These are phyloP conservation scores for Acipenser transmontanus DNA, from an alignment of 2,797 vertebrate species.

Conservation along the genomic window DNA sequence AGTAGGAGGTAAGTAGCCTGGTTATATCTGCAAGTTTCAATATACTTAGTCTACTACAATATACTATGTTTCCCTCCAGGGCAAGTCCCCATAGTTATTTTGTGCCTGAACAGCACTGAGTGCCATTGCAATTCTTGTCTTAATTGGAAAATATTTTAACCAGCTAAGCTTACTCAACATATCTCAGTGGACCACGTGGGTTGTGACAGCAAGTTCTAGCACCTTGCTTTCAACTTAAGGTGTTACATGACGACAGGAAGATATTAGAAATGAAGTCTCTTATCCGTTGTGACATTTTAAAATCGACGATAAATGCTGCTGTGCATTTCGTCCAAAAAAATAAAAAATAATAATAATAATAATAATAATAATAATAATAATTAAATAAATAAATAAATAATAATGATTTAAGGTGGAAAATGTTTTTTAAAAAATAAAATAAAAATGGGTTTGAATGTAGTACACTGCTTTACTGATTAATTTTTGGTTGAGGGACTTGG, in stretches of 20 bases:
- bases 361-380: too few species aligned
- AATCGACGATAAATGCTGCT: constrained; percentile 28
- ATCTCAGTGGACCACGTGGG: constrained; percentile 27
- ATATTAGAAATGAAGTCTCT: background rate
- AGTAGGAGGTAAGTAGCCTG: background rate
- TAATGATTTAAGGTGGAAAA: too few species aligned
- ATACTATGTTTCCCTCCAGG: constrained; percentile 16
- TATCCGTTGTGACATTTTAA: constrained; percentile 11
- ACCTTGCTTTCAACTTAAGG: background rate
- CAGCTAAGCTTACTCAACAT: constrained; percentile 28
- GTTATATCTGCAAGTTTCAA: constrained; percentile 10
- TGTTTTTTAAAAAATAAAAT: too few species aligned
- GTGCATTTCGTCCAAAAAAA: constrained; percentile 5
- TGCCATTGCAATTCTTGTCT: constrained; percentile 28
- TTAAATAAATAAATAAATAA: too few species aligned
- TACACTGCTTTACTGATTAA: too few species aligned
- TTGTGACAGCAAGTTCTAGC: constrained; percentile 15
- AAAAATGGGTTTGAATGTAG: too few species aligned
- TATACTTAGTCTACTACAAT: constrained; percentile 16
- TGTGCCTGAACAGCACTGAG: constrained; percentile 32
- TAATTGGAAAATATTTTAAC: constrained; percentile 32
- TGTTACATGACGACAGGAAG: constrained; percentile 15
- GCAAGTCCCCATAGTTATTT: constrained; percentile 25
- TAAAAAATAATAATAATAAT: too few species aligned
- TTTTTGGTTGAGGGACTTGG: too few species aligned